Conservation (phyloP, 2,797 vertebrate genomes). For the Thaleichthys pacificus region DNA sequence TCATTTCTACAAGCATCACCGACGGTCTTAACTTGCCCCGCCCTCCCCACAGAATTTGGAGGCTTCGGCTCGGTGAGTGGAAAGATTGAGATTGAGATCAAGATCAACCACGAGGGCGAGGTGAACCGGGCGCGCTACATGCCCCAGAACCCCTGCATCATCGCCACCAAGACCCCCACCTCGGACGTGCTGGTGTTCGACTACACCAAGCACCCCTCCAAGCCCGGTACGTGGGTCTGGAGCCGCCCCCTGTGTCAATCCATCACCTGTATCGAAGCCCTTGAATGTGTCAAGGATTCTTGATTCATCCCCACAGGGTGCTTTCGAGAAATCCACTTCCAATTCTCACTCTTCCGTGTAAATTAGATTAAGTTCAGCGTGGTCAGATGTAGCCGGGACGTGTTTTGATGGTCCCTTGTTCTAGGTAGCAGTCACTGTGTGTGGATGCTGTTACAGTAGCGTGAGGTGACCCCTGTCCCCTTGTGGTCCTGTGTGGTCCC, state of each 20-base stretch:
- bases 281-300: no score
- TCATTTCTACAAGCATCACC: no score
- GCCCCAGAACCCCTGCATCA: conserved; percentile 98
- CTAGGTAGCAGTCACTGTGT: no score
- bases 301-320: no score
- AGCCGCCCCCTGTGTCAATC: background rate
- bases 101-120: conserved; percentile 98
- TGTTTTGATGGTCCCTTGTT: no score
- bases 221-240: conserved; percentile 80
- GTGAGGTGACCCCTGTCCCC: no score
- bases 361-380: no score
- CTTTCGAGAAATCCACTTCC: no score
- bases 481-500: background rate
- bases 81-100: conserved; percentile 98
- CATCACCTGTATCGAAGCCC: no score
- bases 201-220: conserved; percentile 97
- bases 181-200: conserved; percentile 97
- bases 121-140: conserved; percentile 97
- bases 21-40: background rate
- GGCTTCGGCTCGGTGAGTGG: conserved; percentile 98
- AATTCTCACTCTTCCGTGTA: no score
- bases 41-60: conserved; percentile 85
- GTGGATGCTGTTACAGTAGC: background rate
- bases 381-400: no score
- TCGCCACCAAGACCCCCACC: conserved; percentile 96